Base-by-base conservation (phyloP, 2,113 vertebrate species). In the Hydrolagus affinis region DNA sequence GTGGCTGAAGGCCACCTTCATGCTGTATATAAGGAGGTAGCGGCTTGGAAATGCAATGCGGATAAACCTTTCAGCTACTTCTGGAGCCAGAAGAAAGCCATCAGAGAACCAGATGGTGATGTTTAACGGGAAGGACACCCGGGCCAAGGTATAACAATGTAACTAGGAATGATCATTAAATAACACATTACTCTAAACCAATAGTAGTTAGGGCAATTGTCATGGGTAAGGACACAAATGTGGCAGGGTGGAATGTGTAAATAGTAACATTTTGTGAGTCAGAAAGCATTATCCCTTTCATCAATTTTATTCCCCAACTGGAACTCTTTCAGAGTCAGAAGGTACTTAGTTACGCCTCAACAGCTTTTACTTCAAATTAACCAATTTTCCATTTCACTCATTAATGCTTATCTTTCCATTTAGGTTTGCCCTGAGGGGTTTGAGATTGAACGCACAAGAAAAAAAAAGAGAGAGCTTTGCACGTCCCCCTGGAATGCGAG, bases 291-390 rank as follows among this genome's bases (percentile, higher is more conserved):
- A 88, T 88, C 87, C 87, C 88, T 89, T 86, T 86, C 90, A 91
- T 93, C 90, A 90, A 90, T 93, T 90, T 88, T 88, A 86, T 87
- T 76, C 71, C 23, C 23, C 21, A 21, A 17, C 30, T 83, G 70
- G 76, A 86, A 62, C 56, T 12, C 28, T 69, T 78, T 60, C 85
- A 64, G 11, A 23, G 83, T 85, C 59, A 78, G 14, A 85, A 76
- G 87, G 88, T 75, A 85, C 87, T 87, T 86, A 85, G 88, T 88
- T 87, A 88, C 30, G 86, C 88, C 87, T 88, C 86, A 86, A 44
- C 30, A 76, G 73, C 32, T 85, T n/a, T 74, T 25, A 75, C 85
- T 86, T 70, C 80, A 86, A 87, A 87, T 87, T 85, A 87, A 85
- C 86, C 86, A 85, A 73, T 85, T 87, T 86, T 77, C 85, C 87